These are phyloP conservation scores for Pachydiplax longipennis DNA, from an alignment of 2,888 invertebrate species.

Conservation along the genomic window DNA sequence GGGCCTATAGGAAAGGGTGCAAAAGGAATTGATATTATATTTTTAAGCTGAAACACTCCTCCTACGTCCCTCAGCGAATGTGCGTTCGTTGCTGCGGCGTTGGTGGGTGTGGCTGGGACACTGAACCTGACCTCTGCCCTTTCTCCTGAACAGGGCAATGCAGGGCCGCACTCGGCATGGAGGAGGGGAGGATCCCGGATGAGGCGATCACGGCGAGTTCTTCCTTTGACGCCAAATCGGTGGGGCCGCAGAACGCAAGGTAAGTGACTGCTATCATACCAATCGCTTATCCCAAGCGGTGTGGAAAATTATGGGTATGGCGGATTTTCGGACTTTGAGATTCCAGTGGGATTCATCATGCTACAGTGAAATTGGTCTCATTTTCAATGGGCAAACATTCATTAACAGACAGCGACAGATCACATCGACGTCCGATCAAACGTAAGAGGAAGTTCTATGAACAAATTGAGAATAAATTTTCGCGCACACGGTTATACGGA, in stretches of 20 bases:
- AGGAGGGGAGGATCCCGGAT: conserved; percentile 83
- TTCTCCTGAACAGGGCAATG: conserved; percentile 68
- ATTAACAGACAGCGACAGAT: too few species aligned
- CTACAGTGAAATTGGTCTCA: too few species aligned
- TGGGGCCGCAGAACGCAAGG: conserved; percentile 89
- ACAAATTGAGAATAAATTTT: too few species aligned
- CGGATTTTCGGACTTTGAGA: background rate
- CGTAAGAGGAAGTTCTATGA: too few species aligned
- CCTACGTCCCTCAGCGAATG: background rate
- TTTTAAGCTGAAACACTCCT: background rate
- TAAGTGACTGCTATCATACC: conserved; percentile 59
- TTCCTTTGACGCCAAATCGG: conserved; percentile 83
- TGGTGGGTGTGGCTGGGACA: background rate
- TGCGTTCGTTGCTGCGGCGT: background rate
- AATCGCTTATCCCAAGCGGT: background rate
- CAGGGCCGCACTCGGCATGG: conserved; percentile 83
- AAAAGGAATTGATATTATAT: background rate
- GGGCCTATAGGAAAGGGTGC: background rate
- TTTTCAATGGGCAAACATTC: too few species aligned
- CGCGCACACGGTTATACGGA: too few species aligned
- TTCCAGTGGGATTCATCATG: too few species aligned
- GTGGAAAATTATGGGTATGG: background rate
- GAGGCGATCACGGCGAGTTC: conserved; percentile 86
- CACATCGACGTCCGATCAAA: too few species aligned
- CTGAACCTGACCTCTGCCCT: conserved; percentile 52